Conservation (phyloP, 2,797 vertebrate genomes). For the Borostomias antarcticus region DNA sequence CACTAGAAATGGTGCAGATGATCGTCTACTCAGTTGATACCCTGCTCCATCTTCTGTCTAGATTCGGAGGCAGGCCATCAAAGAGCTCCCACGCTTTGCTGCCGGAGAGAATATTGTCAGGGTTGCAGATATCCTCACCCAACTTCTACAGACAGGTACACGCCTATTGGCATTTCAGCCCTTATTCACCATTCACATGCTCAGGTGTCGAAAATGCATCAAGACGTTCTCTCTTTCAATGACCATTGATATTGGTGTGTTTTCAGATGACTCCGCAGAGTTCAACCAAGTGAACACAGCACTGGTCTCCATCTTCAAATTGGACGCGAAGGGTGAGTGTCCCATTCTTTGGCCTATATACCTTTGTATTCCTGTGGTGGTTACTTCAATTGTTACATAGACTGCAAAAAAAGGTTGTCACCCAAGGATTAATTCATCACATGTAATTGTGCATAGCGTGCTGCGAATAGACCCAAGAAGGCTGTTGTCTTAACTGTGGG, state of each 20-base stretch:
- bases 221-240: not conserved
- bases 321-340: slow-evolving; percentile 91
- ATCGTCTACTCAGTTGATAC: not conserved
- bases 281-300: slow-evolving; percentile 96
- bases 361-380: not conserved
- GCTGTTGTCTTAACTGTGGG: not conserved
- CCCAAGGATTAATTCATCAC: not conserved
- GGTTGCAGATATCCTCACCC: slow-evolving; percentile 96
- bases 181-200: not conserved
- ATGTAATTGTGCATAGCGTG: too few relatives aligned
- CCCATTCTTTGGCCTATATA: not conserved
- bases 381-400: too few relatives aligned
- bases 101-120: slow-evolving; percentile 95
- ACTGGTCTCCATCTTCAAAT: slow-evolving; percentile 97
- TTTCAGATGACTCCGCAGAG: slow-evolving; percentile 93
- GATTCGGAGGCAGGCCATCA: slow-evolving; percentile 97
- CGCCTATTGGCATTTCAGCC: not conserved
- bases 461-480: too few relatives aligned
- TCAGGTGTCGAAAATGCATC: not conserved
- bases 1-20: not conserved
- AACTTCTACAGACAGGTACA: slow-evolving; percentile 95
- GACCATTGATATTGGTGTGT: not conserved
- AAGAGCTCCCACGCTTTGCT: slow-evolving; percentile 96
- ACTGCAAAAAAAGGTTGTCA: too few relatives aligned
- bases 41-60: slow-evolving; percentile 46